Evolutionary conservation across 1,140 invertebrate genomes (phyloP), one percentile per base, ranked within the genome.

Genomic region (Cydia splendana): DNA sequence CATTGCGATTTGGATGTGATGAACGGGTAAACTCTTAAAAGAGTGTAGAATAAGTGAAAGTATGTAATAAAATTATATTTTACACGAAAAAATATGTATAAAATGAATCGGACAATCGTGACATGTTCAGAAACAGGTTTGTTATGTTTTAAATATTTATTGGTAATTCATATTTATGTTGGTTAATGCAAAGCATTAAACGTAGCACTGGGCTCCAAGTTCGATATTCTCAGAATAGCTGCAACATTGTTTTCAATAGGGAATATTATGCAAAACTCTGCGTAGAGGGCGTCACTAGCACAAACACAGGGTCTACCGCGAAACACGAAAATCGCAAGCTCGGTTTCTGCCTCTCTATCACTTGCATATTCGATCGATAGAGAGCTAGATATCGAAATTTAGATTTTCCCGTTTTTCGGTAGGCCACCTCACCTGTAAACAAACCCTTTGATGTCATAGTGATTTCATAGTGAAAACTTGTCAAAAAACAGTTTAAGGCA

Each of bases 1-100:
- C 82, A 84, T 80, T 83, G 80, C 77, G 78, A 83, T 82, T 85
- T 80, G 79, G 78, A 84, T 86, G 82, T 83, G 83, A 85, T 86
- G 80, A 84, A 88, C 87, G 85, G 84, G 85, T 87, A 81, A 76
- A 78, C 86, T 88, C 87, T 88, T 85, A 74, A 76, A 86, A 88
- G 87, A 84, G 87, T 82, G n/a, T 86, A 87, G 82, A 57, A 57
- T 85, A 83, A 81, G 79, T 48, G 81, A 82, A 76, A 74, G 48
- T 34, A 51, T 62, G 45, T 38, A 75, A 51, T 42, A 20, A 74
- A 45, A 53, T 4, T 53, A 65, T 62, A 62, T 38, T 38, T 53
- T 75, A 34, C 45, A 75, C n/a, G 51, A 24, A 24, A 53, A 45
- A 75, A 75, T 24, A 75, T 18, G 30, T 34, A 71, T 28, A 71